These are phyloP conservation scores for Pangasius krempfi DNA, from an alignment of 2,797 vertebrate species.

Conservation along the genomic window DNA sequence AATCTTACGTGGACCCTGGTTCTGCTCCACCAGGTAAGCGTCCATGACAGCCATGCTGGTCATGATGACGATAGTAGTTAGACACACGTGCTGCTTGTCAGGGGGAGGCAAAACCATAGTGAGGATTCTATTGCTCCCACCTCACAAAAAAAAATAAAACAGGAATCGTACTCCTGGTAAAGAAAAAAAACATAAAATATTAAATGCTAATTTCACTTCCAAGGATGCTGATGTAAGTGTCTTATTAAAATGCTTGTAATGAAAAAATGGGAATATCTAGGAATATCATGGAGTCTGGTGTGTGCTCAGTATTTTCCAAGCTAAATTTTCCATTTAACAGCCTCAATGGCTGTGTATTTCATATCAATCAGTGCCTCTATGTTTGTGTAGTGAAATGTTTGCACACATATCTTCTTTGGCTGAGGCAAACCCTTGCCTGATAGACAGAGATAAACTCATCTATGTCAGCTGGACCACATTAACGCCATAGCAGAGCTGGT, in stretches of 20 bases:
- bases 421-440: constrained; percentile 21
- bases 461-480: constrained; percentile 47
- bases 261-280: not conserved
- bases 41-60: constrained; percentile 90
- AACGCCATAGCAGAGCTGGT: constrained; percentile 25
- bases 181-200: not conserved
- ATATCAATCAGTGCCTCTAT: not conserved
- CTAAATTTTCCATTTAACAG: no score
- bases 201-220: not conserved
- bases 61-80: constrained; percentile 90
- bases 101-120: constrained; percentile 97
- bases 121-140: constrained; percentile 55
- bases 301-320: not conserved
- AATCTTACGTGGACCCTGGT: constrained; percentile 75
- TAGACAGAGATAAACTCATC: constrained; percentile 44
- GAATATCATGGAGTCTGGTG: not conserved
- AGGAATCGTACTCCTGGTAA: constrained; percentile 8
- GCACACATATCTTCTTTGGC: constrained; percentile 4
- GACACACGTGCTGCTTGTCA: constrained; percentile 97
- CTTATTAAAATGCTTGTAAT: not conserved
- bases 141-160: constrained; percentile 26
- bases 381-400: constrained; percentile 8
- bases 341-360: constrained; percentile 21
- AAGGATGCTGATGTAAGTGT: not conserved
- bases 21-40: constrained; percentile 83